These are phyloP conservation scores for Cottoperca gobio DNA, from an alignment of 2,797 vertebrate species.

Conservation along the genomic window DNA sequence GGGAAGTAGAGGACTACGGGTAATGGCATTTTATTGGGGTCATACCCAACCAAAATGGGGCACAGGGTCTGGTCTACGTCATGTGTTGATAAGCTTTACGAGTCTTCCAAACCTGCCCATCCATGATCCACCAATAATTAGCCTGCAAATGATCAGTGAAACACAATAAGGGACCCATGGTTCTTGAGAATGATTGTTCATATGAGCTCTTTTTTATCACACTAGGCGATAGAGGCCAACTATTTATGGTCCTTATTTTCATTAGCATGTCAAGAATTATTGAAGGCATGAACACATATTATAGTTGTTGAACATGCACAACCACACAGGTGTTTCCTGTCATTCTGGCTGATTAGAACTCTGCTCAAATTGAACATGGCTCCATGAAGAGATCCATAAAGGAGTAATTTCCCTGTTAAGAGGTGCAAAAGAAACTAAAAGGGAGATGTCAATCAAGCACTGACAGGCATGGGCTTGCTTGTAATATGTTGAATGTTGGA, in stretches of 20 bases:
- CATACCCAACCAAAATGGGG: too few relatives aligned
- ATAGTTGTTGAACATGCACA: neutral
- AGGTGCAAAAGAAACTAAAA: neutral
- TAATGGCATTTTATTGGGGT: too few relatives aligned
- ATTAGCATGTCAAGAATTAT: neutral
- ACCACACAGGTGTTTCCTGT: neutral
- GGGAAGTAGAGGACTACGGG: too few relatives aligned
- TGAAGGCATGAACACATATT: neutral
- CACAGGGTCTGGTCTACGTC: too few relatives aligned
- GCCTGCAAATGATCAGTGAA: neutral
- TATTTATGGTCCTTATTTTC: neutral
- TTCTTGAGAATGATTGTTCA: constrained; percentile 4
- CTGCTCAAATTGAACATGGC: neutral
- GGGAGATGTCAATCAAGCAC: neutral
- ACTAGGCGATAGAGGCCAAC: neutral
- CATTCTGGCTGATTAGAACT: neutral
- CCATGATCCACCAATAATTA: neutral
- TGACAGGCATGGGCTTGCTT: neutral
- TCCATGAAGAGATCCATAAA: neutral
- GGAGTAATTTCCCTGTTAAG: neutral
- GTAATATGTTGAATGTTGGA: neutral
- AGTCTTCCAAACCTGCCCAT: too few relatives aligned
- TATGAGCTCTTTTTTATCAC: neutral
- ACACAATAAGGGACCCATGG: neutral
- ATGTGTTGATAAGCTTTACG: too few relatives aligned